These are phyloP conservation scores for Psilopogon haemacephalus DNA, from an alignment of 2,113 vertebrate species.

Conservation along the genomic window DNA sequence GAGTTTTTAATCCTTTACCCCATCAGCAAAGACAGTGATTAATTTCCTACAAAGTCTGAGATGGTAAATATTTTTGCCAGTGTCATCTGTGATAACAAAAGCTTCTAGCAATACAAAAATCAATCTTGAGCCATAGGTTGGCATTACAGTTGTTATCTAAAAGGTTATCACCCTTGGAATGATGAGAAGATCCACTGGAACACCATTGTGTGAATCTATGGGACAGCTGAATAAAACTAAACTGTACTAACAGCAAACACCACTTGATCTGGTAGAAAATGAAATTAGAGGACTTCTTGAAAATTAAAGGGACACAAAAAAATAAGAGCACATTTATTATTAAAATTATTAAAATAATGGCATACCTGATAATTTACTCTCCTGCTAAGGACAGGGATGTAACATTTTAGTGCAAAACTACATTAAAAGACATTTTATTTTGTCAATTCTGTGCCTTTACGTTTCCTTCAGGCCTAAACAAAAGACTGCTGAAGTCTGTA, in stretches of 20 bases:
- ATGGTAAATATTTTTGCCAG: background rate
- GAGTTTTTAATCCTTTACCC: background rate
- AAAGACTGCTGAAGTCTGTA: background rate
- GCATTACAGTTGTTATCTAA: background rate
- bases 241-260: background rate
- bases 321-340: background rate
- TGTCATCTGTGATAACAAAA: background rate
- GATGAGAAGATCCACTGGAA: background rate
- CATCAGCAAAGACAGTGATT: background rate
- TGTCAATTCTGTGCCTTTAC: background rate
- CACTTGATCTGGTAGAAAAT: background rate
- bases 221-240: background rate
- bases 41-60: background rate
- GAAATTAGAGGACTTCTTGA: background rate
- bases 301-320: background rate
- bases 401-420: background rate
- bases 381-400: background rate
- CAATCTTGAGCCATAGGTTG: background rate
- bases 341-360: background rate
- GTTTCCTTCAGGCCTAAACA: background rate
- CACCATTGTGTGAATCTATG: rapidly evolving
- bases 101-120: background rate
- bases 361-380: background rate
- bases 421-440: background rate
- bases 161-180: background rate